Evolutionary conservation across 2,797 vertebrate species (phyloP).

Genomic region (Brachymystax lenok): DNA sequence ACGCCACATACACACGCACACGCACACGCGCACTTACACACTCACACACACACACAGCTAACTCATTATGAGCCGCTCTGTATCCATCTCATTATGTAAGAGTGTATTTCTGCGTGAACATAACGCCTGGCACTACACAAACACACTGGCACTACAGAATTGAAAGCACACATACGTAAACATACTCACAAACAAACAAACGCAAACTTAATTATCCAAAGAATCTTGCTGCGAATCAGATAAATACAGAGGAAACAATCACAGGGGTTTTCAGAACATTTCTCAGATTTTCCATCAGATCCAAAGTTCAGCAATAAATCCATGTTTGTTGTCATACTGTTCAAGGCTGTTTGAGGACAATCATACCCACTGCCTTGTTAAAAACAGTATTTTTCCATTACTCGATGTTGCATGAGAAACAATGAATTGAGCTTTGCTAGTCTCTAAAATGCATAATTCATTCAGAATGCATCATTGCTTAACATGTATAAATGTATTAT

Average conservation of each 20-base stretch:
- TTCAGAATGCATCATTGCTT: background rate
- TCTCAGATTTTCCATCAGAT: background rate
- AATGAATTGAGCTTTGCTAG: background rate
- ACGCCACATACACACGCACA: constrained; percentile 19
- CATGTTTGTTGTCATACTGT: background rate
- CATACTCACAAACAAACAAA: constrained; percentile 34
- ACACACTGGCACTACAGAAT: constrained; percentile 14
- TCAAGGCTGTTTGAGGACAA: background rate
- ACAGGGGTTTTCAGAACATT: background rate
- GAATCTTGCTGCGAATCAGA: background rate
- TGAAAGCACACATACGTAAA: constrained; percentile 8
- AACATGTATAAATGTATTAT: background rate
- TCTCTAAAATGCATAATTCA: background rate
- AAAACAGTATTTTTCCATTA: background rate
- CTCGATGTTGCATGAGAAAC: background rate
- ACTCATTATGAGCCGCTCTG: constrained; percentile 10
- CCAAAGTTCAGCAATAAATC: background rate
- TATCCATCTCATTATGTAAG: constrained; percentile 9
- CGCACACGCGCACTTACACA: constrained; percentile 3
- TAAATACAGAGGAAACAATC: background rate
- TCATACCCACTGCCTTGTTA: background rate
- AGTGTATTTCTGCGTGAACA: constrained; percentile 7
- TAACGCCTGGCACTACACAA: background rate
- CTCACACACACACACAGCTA: background rate
- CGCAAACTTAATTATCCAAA: constrained; percentile 6